Conservation (phyloP, 2,888 invertebrate species). For the Eledona agricola region DNA sequence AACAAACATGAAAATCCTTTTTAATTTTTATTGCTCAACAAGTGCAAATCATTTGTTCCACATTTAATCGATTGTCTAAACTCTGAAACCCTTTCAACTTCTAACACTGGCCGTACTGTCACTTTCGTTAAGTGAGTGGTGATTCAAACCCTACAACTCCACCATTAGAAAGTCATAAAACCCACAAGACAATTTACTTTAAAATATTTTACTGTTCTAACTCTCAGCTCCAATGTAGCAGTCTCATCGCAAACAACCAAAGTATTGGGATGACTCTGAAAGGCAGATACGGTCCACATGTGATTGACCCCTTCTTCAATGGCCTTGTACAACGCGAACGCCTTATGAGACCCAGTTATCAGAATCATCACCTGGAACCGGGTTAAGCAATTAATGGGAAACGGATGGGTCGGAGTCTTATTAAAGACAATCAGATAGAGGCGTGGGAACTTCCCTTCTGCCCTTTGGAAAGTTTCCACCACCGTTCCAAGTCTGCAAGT, state of each 20-base stretch:
- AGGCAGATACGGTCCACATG: slow-evolving; percentile 99
- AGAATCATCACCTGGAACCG: slow-evolving; percentile 85
- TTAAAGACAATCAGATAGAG: slow-evolving; percentile 21
- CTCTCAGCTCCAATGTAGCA: slow-evolving; percentile 93
- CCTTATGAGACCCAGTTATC: slow-evolving; percentile 94
- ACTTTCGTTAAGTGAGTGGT: slow-evolving; percentile 14
- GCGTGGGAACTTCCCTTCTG: slow-evolving; percentile 25
- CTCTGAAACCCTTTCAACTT: slow-evolving; percentile 15
- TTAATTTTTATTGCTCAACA: no score
- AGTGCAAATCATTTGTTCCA: no score
- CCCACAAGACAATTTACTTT: slow-evolving; percentile 11
- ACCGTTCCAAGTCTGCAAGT: no score
- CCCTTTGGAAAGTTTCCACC: no score
- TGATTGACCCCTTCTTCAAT: slow-evolving; percentile 99
- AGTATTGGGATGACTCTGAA: slow-evolving; percentile 92
- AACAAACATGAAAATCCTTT: no score
- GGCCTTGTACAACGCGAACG: slow-evolving; percentile 94
- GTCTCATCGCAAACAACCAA: slow-evolving; percentile 96
- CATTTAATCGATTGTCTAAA: no score
- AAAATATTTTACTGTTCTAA: slow-evolving; percentile 98
- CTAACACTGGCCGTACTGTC: slow-evolving; percentile 20
- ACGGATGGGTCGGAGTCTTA: slow-evolving; percentile 2
- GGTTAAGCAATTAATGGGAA: slow-evolving; percentile 6
- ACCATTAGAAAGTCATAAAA: neutral
- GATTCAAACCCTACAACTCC: slow-evolving; percentile 14